Evolutionary conservation across 2,888 invertebrate species (phyloP).

Genomic region (Callosobruchus maculatus): DNA sequence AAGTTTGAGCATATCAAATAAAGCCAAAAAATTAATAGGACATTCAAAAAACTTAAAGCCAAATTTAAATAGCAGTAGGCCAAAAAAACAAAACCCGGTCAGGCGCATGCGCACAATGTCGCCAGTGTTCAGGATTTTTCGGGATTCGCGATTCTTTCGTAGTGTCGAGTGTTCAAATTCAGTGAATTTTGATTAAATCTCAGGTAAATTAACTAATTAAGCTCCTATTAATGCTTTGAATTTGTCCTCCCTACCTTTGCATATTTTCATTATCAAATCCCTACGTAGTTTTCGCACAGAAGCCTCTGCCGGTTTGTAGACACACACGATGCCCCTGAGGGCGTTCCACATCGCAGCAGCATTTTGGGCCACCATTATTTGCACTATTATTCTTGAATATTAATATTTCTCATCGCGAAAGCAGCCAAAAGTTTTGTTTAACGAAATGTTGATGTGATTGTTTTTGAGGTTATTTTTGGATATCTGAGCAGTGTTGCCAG

Average conservation of each 20-base stretch:
- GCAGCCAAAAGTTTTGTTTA: not conserved
- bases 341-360: slow-evolving; percentile 62
- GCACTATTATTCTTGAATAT: not conserved
- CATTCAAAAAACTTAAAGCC: not conserved
- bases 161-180: slow-evolving; percentile 5
- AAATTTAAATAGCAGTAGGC: not conserved
- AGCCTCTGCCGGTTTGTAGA: slow-evolving; percentile 72
- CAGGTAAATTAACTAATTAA: not conserved
- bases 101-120: not conserved
- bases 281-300: slow-evolving; percentile 54
- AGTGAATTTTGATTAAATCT: not conserved
- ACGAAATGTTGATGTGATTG: not conserved
- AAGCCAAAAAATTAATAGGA: too few relatives aligned
- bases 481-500: not conserved
- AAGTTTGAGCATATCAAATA: too few relatives aligned
- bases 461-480: not conserved
- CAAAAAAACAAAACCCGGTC: not conserved
- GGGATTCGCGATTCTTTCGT: not conserved
- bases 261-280: slow-evolving; percentile 61
- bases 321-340: slow-evolving; percentile 71
- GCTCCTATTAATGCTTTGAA: not conserved
- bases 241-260: slow-evolving; percentile 57
- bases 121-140: not conserved
- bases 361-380: slow-evolving; percentile 29
- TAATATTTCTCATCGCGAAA: not conserved